Conservation (phyloP, 2,113 vertebrate genomes). For the Mellivora capensis region DNA sequence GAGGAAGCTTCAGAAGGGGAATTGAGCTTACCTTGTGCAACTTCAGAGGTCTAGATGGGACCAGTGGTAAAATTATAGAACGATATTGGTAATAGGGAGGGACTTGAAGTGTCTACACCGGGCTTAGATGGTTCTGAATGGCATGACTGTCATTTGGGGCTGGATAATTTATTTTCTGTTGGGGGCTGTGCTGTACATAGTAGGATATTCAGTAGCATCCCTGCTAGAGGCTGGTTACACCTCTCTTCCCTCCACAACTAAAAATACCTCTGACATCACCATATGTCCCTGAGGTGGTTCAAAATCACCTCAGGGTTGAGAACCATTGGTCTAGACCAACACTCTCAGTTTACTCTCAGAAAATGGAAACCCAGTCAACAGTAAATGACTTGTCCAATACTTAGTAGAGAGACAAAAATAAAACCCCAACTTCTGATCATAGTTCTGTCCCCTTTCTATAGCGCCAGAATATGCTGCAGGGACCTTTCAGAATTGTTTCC, state of each 20-base stretch:
- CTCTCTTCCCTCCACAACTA: neutral
- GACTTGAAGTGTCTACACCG: neutral
- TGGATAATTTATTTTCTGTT: neutral
- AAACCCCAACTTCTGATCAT: neutral
- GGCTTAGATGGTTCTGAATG: neutral
- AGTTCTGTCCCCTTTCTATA: neutral
- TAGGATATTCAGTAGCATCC: neutral
- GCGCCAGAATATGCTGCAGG: neutral
- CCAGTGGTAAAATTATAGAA: neutral
- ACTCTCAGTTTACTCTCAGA: neutral
- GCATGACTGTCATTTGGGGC: neutral
- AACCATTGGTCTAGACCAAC: too few relatives aligned
- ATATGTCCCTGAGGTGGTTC: accelerated
- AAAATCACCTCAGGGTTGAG: neutral
- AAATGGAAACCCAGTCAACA: neutral
- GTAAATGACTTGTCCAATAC: neutral
- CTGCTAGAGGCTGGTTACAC: neutral
- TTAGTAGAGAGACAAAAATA: neutral
- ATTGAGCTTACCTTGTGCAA: neutral
- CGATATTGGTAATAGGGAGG: neutral
- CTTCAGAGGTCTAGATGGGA: neutral
- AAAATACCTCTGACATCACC: neutral
- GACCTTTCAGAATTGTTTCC: neutral
- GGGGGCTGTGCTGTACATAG: neutral
- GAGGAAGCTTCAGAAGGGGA: neutral